Evolutionary conservation across 1,140 invertebrate species (phyloP).

Genomic region (Anastrepha ludens): DNA sequence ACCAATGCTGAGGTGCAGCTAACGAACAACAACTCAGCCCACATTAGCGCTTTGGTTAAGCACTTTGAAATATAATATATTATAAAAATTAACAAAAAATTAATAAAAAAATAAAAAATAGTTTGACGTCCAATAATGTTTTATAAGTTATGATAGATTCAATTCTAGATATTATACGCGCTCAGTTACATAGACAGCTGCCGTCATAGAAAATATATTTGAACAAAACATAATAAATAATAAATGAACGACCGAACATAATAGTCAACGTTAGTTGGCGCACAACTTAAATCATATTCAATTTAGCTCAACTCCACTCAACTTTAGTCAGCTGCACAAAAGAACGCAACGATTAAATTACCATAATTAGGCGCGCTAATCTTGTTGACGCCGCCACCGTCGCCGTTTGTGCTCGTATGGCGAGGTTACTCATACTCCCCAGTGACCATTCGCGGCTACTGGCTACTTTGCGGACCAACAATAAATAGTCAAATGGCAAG

Average conservation of each 20-base stretch:
- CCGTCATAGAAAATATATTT: no score
- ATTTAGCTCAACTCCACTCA: neutral
- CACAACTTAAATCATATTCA: neutral
- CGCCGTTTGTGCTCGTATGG: neutral
- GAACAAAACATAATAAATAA: no score
- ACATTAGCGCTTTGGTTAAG: neutral
- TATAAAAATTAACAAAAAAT: neutral
- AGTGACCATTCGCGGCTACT: neutral
- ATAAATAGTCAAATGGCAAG: neutral
- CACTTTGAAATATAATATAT: neutral
- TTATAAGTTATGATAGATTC: neutral
- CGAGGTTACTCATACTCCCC: neutral
- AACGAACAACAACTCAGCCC: neutral
- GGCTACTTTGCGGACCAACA: neutral
- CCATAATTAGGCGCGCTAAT: slow-evolving; percentile 1
- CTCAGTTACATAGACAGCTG: neutral
- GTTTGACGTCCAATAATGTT: neutral
- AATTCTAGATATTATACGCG: neutral
- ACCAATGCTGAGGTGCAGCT: neutral
- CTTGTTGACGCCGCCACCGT: neutral
- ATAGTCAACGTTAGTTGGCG: neutral
- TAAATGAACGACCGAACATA: no score
- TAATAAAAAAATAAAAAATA: neutral
- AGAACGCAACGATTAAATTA: neutral
- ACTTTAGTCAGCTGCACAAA: neutral